Conservation (phyloP, 2,797 vertebrate genomes). For the Helarctos malayanus region DNA sequence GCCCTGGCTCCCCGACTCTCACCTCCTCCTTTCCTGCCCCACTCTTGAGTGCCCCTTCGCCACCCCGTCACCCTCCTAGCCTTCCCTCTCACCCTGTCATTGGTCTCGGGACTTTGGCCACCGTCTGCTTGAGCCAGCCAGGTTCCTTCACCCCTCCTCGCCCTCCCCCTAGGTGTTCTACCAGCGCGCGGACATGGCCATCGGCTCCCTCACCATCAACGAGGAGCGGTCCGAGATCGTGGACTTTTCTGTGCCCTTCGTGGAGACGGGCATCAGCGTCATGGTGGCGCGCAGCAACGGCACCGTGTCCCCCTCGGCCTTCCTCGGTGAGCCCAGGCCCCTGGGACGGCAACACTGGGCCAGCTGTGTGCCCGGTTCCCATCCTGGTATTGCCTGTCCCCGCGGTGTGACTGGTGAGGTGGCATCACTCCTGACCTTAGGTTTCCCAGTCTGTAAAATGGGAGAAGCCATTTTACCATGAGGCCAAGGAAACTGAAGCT, state of each 20-base stretch:
- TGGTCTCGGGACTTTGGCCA: neutral
- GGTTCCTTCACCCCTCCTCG: neutral
- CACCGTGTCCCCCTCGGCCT: constrained; percentile 96
- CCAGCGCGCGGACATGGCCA: constrained; percentile 96
- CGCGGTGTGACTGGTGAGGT: neutral
- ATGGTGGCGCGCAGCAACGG: constrained; percentile 98
- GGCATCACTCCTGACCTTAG: neutral
- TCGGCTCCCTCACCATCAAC: constrained; percentile 96
- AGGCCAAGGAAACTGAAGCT: neutral
- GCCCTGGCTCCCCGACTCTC: neutral
- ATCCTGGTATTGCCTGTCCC: neutral
- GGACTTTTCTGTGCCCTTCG: constrained; percentile 97
- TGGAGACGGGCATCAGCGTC: constrained; percentile 97
- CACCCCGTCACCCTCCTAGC: neutral
- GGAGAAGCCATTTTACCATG: neutral
- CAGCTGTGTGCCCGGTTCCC: neutral
- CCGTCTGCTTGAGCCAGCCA: neutral
- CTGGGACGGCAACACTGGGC: neutral
- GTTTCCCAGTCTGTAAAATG: neutral
- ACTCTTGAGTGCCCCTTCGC: neutral
- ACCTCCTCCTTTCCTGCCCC: neutral
- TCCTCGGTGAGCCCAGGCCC: constrained; percentile 91
- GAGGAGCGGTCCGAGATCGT: constrained; percentile 96
- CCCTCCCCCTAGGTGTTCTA: constrained; percentile 92
- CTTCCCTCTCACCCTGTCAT: neutral